phyloP scores from a whole-genome alignment of 2,797 vertebrate species.

The Platyrinchus mystaceus region DNA sequence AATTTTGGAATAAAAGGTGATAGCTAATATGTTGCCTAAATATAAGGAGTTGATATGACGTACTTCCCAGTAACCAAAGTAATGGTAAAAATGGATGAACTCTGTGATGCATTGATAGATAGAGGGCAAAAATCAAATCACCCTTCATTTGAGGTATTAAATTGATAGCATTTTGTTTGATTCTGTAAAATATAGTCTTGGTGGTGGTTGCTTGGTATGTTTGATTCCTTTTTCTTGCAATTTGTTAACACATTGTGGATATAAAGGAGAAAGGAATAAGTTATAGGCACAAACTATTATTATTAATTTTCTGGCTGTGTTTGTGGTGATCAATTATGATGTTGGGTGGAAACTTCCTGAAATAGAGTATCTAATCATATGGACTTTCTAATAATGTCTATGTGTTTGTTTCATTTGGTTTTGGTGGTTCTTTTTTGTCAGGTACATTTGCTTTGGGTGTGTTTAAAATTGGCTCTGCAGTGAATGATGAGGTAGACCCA shows the following conservation, averaged over 20 bases:
- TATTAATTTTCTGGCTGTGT: background rate
- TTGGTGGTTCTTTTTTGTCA: background rate
- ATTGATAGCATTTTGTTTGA: conserved; percentile 28
- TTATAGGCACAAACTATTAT: background rate
- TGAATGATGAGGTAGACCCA: conserved; percentile 17
- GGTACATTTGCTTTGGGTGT: background rate
- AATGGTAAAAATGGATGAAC: background rate
- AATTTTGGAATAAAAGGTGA: background rate
- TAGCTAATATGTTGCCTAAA: background rate
- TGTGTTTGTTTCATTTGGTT: background rate
- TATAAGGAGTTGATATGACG: background rate
- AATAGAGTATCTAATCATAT: background rate
- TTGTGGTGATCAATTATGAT: background rate
- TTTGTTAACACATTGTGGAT: conserved; percentile 15
- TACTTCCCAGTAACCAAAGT: background rate
- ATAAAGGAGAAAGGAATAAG: conserved; percentile 20
- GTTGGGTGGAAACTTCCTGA: background rate
- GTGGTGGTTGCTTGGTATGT: background rate
- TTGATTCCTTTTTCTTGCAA: conserved; percentile 27
- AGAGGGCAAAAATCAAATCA: background rate
- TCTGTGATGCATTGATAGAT: background rate
- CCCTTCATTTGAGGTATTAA: background rate
- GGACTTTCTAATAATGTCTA: background rate
- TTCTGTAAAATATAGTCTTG: background rate
- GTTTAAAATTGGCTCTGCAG: conserved; percentile 28